A percentile compares a stretch with the other conserved stretches of the same genome.
Evolutionary conservation across 2,797 vertebrate species (phyloP).

Genomic region (Takifugu rubripes): DNA sequence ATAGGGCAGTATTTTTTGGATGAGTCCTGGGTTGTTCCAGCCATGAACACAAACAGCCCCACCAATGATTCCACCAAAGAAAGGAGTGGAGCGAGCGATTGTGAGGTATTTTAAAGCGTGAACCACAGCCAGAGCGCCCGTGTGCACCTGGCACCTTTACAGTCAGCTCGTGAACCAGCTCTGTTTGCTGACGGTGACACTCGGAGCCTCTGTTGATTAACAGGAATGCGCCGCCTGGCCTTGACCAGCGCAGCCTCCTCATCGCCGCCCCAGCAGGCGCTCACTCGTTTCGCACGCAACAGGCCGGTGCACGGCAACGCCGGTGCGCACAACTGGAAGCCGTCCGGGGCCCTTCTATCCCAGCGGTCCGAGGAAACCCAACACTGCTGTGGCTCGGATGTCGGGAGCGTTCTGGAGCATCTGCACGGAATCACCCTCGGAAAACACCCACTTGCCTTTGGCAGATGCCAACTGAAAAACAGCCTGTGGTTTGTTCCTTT

Average conservation of each 20-base stretch:
- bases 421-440: conserved; percentile 21
- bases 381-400: conserved; percentile 6
- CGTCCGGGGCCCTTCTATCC: conserved; percentile 36
- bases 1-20: neutral
- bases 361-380: conserved; percentile 15
- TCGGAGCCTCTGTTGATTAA: conserved; percentile 33
- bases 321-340: conserved; percentile 27
- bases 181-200: conserved; percentile 44
- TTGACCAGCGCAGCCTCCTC: conserved; percentile 28
- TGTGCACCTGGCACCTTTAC: conserved; percentile 17
- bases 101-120: conserved; percentile 8
- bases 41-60: neutral
- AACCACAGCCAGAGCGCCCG: conserved; percentile 26
- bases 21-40: neutral
- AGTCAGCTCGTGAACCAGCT: conserved; percentile 44
- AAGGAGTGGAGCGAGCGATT: conserved; percentile 1
- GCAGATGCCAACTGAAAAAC: neutral
- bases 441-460: conserved; percentile 13
- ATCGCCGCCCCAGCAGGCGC: conserved; percentile 7
- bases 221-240: conserved; percentile 44
- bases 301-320: no score
- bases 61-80: conserved; percentile 1
- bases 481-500: conserved; percentile 1
- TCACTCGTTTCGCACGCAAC: conserved; percentile 17
- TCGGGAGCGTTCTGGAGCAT: conserved; percentile 20